Percentiles rank a stretch among this genome's conserved stretches.
Evolutionary conservation across 2,113 vertebrate genomes (phyloP).

Genomic region (Paralichthys olivaceus): DNA sequence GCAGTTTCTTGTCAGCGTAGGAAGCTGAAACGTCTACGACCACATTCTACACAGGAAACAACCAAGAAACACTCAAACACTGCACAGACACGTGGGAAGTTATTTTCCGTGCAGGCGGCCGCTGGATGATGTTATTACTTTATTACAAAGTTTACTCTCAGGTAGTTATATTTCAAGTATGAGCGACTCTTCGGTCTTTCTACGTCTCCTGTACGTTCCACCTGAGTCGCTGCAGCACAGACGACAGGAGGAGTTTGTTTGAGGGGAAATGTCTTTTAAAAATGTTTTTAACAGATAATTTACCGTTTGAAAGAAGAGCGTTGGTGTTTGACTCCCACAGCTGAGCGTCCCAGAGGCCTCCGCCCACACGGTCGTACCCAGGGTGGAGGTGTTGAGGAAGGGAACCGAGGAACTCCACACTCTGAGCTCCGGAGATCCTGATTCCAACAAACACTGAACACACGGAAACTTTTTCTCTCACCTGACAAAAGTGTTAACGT

Average conservation of each 20-base stretch:
- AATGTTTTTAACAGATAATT: background rate
- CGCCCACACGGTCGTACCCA: slow-evolving; percentile 68
- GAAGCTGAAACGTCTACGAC: slow-evolving; percentile 71
- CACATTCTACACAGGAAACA: slow-evolving; percentile 61
- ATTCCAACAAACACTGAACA: slow-evolving; percentile 69
- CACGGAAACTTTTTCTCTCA: slow-evolving; percentile 1
- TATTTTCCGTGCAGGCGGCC: too few relatives aligned
- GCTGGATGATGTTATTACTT: too few relatives aligned
- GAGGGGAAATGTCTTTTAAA: too few relatives aligned
- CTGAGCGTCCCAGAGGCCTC: slow-evolving; percentile 72
- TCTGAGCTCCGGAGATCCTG: slow-evolving; percentile 70
- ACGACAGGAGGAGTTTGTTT: too few relatives aligned
- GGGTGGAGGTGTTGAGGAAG: slow-evolving; percentile 71
- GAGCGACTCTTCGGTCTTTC: too few relatives aligned
- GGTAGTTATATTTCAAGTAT: too few relatives aligned
- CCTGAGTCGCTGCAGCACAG: too few relatives aligned
- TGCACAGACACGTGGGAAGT: background rate
- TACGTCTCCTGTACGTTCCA: too few relatives aligned
- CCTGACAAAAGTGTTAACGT: background rate
- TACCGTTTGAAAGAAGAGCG: slow-evolving; percentile 83
- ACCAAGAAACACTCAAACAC: background rate
- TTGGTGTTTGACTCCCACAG: slow-evolving; percentile 7
- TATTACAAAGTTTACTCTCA: too few relatives aligned
- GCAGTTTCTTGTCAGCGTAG: slow-evolving; percentile 85
- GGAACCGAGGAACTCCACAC: slow-evolving; percentile 81